phyloP scores from a whole-genome alignment of 1,140 invertebrate species.

The Periplaneta americana region DNA sequence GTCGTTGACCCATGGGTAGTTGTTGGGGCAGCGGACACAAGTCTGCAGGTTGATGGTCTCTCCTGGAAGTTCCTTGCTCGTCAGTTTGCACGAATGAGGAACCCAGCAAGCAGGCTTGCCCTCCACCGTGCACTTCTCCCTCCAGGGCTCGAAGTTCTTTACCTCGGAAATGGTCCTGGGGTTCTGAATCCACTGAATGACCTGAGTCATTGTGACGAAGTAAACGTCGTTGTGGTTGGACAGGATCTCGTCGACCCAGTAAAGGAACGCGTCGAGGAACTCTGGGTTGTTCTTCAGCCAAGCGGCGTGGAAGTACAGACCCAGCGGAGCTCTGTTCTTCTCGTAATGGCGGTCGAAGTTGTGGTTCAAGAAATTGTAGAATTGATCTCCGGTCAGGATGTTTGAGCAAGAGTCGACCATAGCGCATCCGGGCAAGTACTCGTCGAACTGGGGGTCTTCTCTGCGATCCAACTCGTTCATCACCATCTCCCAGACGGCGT shows the following conservation, averaged over 20 bases:
- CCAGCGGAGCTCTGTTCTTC: constrained; percentile 87
- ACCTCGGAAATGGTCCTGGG: constrained; percentile 76
- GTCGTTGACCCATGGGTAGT: constrained; percentile 92
- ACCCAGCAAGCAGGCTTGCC: constrained; percentile 77
- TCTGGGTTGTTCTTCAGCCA: constrained; percentile 95
- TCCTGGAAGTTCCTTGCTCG: constrained; percentile 86
- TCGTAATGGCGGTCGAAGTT: constrained; percentile 95
- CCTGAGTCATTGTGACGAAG: constrained; percentile 96
- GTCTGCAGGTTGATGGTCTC: constrained; percentile 91
- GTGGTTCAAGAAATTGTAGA: constrained; percentile 93
- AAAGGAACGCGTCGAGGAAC: constrained; percentile 87
- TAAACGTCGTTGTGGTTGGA: constrained; percentile 87
- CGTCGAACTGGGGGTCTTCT: constrained; percentile 86
- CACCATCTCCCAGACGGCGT: constrained; percentile 97
- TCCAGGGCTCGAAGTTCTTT: constrained; percentile 91
- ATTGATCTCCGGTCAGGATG: constrained; percentile 87
- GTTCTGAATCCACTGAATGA: constrained; percentile 95
- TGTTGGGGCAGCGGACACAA: constrained; percentile 86
- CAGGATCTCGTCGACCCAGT: constrained; percentile 91
- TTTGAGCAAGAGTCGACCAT: constrained; percentile 97
- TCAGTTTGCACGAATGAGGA: constrained; percentile 83
- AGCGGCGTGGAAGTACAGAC: constrained; percentile 92
- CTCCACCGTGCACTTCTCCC: constrained; percentile 83
- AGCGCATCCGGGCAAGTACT: constrained; percentile 87
- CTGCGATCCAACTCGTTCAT: constrained; percentile 92